These are phyloP conservation scores for Borostomias antarcticus DNA, from an alignment of 2,797 vertebrate species.

Conservation along the genomic window DNA sequence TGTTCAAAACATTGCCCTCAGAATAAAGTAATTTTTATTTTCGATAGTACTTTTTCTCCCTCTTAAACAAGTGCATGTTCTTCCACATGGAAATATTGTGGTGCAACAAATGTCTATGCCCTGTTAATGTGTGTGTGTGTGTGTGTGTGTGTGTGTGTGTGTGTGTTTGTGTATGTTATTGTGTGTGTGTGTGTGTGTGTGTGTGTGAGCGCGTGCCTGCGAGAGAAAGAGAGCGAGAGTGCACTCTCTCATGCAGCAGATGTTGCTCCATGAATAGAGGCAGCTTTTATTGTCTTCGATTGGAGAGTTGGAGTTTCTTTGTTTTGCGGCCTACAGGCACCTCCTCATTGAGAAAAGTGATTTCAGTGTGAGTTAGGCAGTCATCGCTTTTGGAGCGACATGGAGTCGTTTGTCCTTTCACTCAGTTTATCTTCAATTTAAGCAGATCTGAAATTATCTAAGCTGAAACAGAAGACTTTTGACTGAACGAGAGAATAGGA, in stretches of 20 bases:
- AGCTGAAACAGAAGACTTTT: background rate
- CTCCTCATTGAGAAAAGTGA: background rate
- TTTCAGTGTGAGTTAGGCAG: background rate
- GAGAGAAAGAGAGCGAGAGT: background rate
- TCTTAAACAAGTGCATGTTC: too few species aligned
- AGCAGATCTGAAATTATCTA: background rate
- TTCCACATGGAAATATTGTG: background rate
- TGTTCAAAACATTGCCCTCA: background rate
- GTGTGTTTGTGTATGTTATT: background rate
- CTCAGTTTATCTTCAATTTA: background rate
- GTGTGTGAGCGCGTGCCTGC: background rate
- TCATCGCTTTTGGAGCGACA: background rate
- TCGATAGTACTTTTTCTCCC: background rate
- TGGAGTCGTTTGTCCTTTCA: background rate
- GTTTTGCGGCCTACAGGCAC: background rate
- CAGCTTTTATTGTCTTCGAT: conserved; percentile 3
- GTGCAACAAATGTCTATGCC: background rate
- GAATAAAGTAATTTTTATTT: background rate
- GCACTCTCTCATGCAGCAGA: background rate
- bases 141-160: background rate
- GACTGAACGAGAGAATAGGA: background rate
- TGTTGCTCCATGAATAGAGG: conserved; percentile 6
- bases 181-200: background rate
- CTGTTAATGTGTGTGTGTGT: background rate
- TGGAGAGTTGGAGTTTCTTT: conserved; percentile 6